Base-by-base conservation (phyloP, 2,797 vertebrate genomes). In the Momotus momota region DNA sequence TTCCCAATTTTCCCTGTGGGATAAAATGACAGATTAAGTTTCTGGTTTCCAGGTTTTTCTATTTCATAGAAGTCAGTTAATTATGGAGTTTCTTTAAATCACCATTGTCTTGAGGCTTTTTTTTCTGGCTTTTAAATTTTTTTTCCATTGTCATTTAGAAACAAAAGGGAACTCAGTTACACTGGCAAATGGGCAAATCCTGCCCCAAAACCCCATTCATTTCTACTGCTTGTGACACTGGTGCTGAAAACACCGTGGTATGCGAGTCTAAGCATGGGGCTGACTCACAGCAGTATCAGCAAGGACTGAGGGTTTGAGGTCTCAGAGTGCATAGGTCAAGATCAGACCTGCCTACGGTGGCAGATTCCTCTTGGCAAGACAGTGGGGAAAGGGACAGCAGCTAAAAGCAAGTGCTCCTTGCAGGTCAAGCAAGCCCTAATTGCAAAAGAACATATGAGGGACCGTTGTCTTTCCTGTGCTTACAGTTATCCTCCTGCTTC, bases 21-120 rank as follows among this genome's bases (percentile, higher is more conserved):
- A 66, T 48, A 7, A 33, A 79, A 31, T n/a, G 74, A 62, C 86
- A 65, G 88, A 93, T 80, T 51, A n/a, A 66, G 64, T 86, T 64
- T 88, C 70, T 77, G 73, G 4, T 66, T 94, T 94, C 78, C 90
- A 70, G 66, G 61, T 85, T 55, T 86, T 69, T 67, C 52, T 60
- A 65, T 73, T 95, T 84, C 64, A 57, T 1, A 65, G 51, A 80
- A 90, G 67, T 67, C 67, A 43, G 54, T 40, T 95, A 78, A 94
- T 94, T 81, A 83, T 0, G 64, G 72, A 91, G 58, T 54, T 93
- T 78, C 70, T 91, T 70, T 57, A 49, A 90, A 33, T 92, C 62
- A 54, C 77, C 10, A 1, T 43, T 92, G 69, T 70, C 93, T 90
- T 5, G 7, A 70, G 83, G 86, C 61, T 48, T 12, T 43, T 35